Conservation (phyloP, 2,113 vertebrate species). For the Donacobius atricapilla region DNA sequence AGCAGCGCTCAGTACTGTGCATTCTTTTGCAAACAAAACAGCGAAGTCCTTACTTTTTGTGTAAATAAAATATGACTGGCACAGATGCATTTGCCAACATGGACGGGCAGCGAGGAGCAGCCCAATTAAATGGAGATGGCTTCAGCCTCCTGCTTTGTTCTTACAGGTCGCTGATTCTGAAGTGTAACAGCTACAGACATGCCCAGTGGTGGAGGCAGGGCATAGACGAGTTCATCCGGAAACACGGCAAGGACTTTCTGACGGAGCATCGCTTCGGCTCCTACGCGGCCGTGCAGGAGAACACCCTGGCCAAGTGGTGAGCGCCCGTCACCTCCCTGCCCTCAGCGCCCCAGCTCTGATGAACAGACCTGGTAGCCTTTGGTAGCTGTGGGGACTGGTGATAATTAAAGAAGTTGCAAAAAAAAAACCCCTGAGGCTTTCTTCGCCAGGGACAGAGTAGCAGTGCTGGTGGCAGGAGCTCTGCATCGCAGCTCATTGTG, state of each 20-base stretch:
- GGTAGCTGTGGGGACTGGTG: neutral
- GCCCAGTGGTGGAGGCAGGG: conserved; percentile 96
- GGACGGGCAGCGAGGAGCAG: neutral
- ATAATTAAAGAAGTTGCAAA: neutral
- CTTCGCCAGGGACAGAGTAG: neutral
- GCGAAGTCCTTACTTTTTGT: neutral
- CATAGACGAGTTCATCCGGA: conserved; percentile 86
- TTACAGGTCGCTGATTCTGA: conserved; percentile 87
- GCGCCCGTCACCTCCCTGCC: neutral
- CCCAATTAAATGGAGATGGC: neutral
- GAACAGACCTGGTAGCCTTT: neutral
- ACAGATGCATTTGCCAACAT: neutral
- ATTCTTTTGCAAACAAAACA: neutral
- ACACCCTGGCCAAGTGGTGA: conserved; percentile 90
- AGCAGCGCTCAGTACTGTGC: neutral
- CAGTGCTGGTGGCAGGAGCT: neutral
- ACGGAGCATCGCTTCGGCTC: conserved; percentile 90
- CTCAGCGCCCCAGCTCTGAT: fast-evolving
- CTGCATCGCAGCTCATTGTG: fast-evolving
- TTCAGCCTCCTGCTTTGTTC: neutral
- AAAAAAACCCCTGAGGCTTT: neutral
- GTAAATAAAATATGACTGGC: neutral
- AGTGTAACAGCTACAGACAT: conserved; percentile 92
- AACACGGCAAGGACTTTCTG: conserved; percentile 85
- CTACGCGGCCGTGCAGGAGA: conserved; percentile 82